Evolutionary conservation across 1,140 invertebrate species (phyloP).

Genomic region (Physella acuta): DNA sequence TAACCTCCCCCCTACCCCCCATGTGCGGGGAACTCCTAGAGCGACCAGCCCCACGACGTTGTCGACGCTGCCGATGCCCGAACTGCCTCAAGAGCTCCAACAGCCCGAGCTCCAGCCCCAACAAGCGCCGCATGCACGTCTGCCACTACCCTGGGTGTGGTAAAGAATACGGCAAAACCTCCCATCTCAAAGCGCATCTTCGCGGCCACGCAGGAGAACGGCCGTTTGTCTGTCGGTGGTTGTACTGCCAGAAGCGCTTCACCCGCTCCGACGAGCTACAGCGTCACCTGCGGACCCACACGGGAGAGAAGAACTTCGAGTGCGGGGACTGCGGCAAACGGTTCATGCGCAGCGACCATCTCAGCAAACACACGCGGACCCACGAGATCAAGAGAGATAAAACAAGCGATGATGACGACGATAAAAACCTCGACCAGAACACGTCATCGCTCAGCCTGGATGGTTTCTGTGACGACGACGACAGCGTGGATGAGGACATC

Average conservation of each 20-base stretch:
- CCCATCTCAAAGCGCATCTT: slow-evolving; percentile 77
- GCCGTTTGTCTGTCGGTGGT: slow-evolving; percentile 75
- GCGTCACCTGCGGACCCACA: slow-evolving; percentile 84
- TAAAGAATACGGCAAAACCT: slow-evolving; percentile 89
- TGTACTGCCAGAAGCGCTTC: slow-evolving; percentile 85
- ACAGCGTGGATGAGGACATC: not conserved
- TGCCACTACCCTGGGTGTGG: slow-evolving; percentile 98
- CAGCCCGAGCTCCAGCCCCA: slow-evolving; percentile 34
- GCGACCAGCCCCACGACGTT: slow-evolving; percentile 40
- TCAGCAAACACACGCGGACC: slow-evolving; percentile 59
- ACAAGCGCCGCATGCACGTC: slow-evolving; percentile 84
- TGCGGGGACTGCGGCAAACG: slow-evolving; percentile 83
- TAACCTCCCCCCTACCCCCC: not conserved
- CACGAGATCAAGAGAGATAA: slow-evolving; percentile 32
- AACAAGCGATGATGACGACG: not conserved
- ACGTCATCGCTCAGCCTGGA: not conserved
- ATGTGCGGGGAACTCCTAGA: slow-evolving; percentile 12
- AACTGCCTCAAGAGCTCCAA: slow-evolving; percentile 50
- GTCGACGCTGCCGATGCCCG: slow-evolving; percentile 56
- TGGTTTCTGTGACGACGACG: not conserved
- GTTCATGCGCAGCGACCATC: slow-evolving; percentile 81
- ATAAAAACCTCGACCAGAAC: not conserved
- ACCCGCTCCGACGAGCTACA: slow-evolving; percentile 93
- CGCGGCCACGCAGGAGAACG: slow-evolving; percentile 58
- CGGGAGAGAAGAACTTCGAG: slow-evolving; percentile 92